Percentiles rank a stretch among this genome's conserved stretches.
These are phyloP conservation scores for Nicator chloris DNA, from an alignment of 2,113 vertebrate species.

Conservation along the genomic window DNA sequence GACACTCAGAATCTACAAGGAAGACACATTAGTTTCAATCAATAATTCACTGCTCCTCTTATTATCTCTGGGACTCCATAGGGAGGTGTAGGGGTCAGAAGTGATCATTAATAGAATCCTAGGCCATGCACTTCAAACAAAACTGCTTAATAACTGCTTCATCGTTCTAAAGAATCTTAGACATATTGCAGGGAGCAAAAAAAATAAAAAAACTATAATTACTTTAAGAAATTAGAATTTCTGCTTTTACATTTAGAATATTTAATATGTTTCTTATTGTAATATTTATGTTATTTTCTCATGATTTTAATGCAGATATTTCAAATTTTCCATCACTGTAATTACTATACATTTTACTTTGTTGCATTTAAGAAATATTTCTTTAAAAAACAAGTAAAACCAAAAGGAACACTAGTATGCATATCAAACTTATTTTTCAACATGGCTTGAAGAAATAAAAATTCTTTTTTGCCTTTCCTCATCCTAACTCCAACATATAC, in stretches of 20 bases:
- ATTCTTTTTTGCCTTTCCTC: background rate
- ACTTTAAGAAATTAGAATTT: background rate
- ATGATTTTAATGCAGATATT: background rate
- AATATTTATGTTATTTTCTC: background rate
- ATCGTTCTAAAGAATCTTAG: background rate
- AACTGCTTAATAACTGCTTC: background rate
- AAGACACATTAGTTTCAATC: conserved; percentile 2
- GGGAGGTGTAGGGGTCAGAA: background rate
- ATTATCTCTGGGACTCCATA: background rate
- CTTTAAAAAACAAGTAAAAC: background rate
- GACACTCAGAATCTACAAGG: background rate
- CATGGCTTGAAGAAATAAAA: background rate
- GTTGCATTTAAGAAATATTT: background rate
- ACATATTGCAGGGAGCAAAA: background rate
- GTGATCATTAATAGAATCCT: conserved; percentile 31
- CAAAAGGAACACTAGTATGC: background rate
- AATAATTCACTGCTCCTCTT: conserved; percentile 26
- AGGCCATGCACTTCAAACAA: background rate
- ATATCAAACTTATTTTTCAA: background rate
- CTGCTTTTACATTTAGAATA: background rate
- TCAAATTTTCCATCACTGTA: background rate
- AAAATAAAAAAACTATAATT: background rate
- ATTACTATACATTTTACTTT: background rate
- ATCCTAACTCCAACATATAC: background rate
- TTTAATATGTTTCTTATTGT: background rate